Percentiles rank a stretch among this genome's conserved stretches.
phyloP scores from a whole-genome alignment of 2,113 vertebrate species.

The pig (Sus scrofa) region DNA sequence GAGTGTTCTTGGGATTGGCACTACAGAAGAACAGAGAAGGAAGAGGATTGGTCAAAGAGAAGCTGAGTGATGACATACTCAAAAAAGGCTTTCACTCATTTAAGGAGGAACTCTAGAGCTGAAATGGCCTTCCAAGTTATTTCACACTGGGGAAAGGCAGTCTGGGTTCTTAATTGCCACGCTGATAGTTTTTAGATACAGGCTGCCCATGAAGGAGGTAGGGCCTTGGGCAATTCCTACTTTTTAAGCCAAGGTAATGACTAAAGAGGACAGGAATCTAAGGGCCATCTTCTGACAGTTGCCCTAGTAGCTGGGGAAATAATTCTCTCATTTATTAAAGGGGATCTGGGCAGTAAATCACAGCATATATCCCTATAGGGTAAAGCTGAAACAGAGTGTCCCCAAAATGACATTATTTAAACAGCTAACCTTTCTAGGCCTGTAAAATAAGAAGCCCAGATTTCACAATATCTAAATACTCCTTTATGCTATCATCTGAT shows the following conservation, averaged over 20 bases:
- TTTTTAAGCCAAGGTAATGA: not conserved
- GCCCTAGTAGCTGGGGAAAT: not conserved
- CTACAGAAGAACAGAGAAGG: not conserved
- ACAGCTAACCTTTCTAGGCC: not conserved
- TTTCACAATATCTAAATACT: not conserved
- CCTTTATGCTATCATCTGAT: not conserved
- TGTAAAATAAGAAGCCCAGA: not conserved
- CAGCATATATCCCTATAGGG: not conserved
- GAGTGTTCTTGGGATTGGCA: not conserved
- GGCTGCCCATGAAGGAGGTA: not conserved
- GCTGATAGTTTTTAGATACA: not conserved
- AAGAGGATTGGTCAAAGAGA: not conserved
- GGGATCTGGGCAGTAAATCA: not conserved
- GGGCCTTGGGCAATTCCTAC: not conserved
- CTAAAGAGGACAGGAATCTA: not conserved
- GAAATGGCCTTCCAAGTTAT: not conserved
- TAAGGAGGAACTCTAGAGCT: not conserved
- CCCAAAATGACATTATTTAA: not conserved
- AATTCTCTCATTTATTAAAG: not conserved
- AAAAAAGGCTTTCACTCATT: not conserved
- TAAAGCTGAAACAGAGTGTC: not conserved
- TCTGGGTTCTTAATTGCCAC: not conserved
- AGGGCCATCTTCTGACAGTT: not conserved
- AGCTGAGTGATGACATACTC: not conserved
- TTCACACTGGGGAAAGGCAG: not conserved